These are phyloP conservation scores for Eupeodes latifasciatus DNA, from an alignment of 2,888 invertebrate genomes.

Conservation along the genomic window DNA sequence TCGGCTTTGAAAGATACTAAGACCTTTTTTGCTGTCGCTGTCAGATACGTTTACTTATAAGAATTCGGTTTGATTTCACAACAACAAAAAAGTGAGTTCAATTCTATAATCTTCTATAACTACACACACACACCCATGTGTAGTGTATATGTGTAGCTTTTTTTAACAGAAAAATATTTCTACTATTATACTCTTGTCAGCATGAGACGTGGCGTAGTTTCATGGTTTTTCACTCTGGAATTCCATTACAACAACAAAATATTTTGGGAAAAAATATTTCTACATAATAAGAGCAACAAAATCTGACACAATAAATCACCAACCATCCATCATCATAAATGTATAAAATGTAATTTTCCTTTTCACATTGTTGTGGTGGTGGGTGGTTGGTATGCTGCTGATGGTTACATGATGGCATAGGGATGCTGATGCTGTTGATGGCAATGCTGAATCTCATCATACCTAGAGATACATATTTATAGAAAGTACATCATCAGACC, in stretches of 20 bases:
- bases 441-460: not conserved
- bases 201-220: not conserved
- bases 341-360: conserved; percentile 68
- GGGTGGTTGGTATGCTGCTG: not conserved
- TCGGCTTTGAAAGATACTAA: not conserved
- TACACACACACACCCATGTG: not conserved
- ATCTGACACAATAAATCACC: conserved; percentile 67
- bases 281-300: conserved; percentile 28
- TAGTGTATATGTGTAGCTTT: too few relatives aligned
- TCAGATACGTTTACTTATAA: not conserved
- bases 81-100: not conserved
- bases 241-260: conserved; percentile 38
- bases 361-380: conserved; percentile 34
- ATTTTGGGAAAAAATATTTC: too few relatives aligned
- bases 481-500: conserved; percentile 21
- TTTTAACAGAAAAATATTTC: not conserved
- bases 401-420: conserved; percentile 1
- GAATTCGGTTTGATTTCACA: not conserved
- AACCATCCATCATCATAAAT: conserved; percentile 73
- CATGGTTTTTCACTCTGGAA: not conserved
- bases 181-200: not conserved
- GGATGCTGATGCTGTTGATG: not conserved
- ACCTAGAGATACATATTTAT: not conserved
- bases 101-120: not conserved
- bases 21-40: not conserved